These are phyloP conservation scores for Rhabdornis inornatus DNA, from an alignment of 2,113 vertebrate species.

Conservation along the genomic window DNA sequence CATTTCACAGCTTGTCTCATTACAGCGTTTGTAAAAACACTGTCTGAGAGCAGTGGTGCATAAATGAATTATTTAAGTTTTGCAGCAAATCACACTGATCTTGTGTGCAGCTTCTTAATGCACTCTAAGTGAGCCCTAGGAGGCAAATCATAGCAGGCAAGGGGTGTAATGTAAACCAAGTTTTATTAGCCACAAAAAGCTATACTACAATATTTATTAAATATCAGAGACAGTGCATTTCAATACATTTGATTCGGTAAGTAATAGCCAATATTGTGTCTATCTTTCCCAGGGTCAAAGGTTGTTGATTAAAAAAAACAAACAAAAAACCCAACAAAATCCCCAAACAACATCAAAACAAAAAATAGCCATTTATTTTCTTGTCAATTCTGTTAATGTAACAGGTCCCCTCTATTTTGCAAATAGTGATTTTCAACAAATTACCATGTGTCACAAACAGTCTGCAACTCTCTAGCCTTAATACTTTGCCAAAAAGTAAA, in stretches of 20 bases:
- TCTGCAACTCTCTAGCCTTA: slow-evolving; percentile 41
- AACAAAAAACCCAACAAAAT: neutral
- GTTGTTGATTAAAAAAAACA: neutral
- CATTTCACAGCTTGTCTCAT: slow-evolving; percentile 89
- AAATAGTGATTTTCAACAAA: slow-evolving; percentile 69
- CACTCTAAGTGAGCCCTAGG: slow-evolving; percentile 81
- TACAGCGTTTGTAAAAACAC: slow-evolving; percentile 89
- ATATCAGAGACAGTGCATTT: slow-evolving; percentile 75
- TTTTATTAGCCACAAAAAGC: slow-evolving; percentile 81
- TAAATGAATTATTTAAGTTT: slow-evolving; percentile 92
- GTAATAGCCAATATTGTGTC: slow-evolving; percentile 43
- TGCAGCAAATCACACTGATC: slow-evolving; percentile 78
- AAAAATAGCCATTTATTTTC: slow-evolving; percentile 58
- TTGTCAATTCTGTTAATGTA: slow-evolving; percentile 59
- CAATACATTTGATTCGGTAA: slow-evolving; percentile 71
- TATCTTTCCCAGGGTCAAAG: slow-evolving; percentile 30
- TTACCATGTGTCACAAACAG: slow-evolving; percentile 63
- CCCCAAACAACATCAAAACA: neutral
- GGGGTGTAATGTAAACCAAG: slow-evolving; percentile 84
- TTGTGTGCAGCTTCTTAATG: slow-evolving; percentile 79
- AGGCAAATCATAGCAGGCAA: slow-evolving; percentile 79
- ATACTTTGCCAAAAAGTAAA: slow-evolving; percentile 30
- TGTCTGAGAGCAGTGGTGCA: slow-evolving; percentile 82
- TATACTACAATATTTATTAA: slow-evolving; percentile 79
- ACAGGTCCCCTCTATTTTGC: slow-evolving; percentile 63